phyloP scores from a whole-genome alignment of 2,797 vertebrate species.

The Ciconia nigra region DNA sequence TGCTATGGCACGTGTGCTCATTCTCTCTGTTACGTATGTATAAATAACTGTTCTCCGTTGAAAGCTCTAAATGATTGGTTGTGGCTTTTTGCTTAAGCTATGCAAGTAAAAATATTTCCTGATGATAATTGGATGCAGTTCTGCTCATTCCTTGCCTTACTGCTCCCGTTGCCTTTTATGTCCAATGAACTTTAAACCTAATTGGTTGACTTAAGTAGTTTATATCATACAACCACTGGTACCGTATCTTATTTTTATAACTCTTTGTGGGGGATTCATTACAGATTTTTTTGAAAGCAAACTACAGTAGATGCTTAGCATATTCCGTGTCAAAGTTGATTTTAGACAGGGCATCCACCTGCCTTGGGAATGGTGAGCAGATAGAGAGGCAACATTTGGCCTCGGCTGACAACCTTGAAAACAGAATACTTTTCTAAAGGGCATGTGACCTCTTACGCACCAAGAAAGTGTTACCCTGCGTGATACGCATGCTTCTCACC shows the following conservation, averaged over 20 bases:
- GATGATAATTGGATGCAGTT: neutral
- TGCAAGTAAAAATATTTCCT: neutral
- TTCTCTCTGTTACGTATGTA: neutral
- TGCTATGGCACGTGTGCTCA: neutral
- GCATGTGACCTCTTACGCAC: neutral
- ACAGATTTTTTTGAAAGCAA: neutral
- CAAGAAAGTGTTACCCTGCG: neutral
- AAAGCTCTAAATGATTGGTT: neutral
- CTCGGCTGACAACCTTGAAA: neutral
- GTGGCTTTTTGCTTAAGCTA: slow-evolving; percentile 2
- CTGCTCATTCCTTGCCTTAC: neutral
- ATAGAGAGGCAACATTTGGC: neutral
- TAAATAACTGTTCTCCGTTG: neutral
- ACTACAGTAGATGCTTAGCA: neutral
- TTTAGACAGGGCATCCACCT: neutral
- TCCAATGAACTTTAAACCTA: neutral
- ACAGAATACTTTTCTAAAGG: neutral
- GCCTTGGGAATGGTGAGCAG: neutral
- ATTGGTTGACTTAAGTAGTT: neutral
- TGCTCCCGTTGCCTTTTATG: slow-evolving; percentile 24
- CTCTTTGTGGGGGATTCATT: neutral
- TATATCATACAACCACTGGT: neutral
- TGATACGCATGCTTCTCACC: slow-evolving; percentile 12
- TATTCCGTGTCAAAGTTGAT: neutral
- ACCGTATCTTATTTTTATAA: neutral